These are phyloP conservation scores for Drosophila limbata DNA, from an alignment of 2,888 invertebrate species.

Conservation along the genomic window DNA sequence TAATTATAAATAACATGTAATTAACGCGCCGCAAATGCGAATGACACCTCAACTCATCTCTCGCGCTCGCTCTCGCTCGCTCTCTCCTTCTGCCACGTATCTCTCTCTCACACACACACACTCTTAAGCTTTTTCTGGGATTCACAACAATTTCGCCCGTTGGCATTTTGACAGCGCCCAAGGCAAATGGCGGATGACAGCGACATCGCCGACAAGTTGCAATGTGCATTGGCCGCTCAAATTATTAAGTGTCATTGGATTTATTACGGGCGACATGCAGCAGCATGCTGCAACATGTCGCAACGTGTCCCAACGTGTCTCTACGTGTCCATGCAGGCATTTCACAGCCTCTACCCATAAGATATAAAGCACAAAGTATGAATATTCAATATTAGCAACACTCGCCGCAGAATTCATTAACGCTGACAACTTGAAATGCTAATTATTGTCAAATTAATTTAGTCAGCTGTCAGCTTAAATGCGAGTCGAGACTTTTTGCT, in stretches of 20 bases:
- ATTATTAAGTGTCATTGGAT: conserved; percentile 76
- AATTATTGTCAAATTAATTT: conserved; percentile 85
- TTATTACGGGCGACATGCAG: conserved; percentile 67
- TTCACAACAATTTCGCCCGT: conserved; percentile 25
- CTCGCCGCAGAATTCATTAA: conserved; percentile 77
- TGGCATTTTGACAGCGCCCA: conserved; percentile 61
- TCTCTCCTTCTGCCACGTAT: not conserved
- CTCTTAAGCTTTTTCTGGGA: conserved; percentile 4
- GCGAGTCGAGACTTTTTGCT: conserved; percentile 25
- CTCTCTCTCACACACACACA: not conserved
- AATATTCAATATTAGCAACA: conserved; percentile 41
- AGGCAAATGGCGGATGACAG: conserved; percentile 53
- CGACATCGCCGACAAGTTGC: conserved; percentile 56
- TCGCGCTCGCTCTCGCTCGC: not conserved
- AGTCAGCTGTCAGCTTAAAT: conserved; percentile 84
- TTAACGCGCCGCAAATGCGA: conserved; percentile 79
- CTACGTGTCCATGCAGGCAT: not conserved
- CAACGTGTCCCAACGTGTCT: conserved; percentile 15
- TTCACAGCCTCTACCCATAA: not conserved
- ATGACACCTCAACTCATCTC: conserved; percentile 69
- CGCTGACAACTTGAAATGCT: conserved; percentile 85
- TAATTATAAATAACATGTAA: conserved; percentile 82
- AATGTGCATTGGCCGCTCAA: conserved; percentile 55
- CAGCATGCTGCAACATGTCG: conserved; percentile 21
- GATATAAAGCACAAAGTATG: conserved; percentile 9